Base-by-base conservation (phyloP, 64 coral and sea anemone species). In the Pocillopora damicornis region DNA sequence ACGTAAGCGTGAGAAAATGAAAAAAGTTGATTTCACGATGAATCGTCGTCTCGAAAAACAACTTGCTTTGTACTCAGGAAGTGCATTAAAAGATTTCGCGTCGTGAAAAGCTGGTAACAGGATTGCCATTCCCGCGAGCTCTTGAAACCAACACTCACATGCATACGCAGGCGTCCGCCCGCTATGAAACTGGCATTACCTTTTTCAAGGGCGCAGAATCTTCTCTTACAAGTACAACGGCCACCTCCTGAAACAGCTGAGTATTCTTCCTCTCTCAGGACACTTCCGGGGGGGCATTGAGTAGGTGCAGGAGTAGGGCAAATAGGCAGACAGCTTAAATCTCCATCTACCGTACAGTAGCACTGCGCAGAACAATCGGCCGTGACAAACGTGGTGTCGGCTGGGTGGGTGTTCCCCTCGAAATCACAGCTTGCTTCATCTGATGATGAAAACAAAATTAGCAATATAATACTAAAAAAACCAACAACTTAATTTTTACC, bases 221-320 rank as follows among this genome's bases (percentile, higher is more conserved):
- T 74, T 66, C 72, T 76, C 25, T 57, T 86, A 62, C 90, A 92
- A 58, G 68, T 80, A 30, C 90, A 92, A 25, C 45, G 64, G n/a
- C 12, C 71, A 17, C 73, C 80, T 60, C 60, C 74, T 73, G 83
- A 67, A 38, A 64, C 63, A 61, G 35, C 62, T 12, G 81, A 45
- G 13, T 69, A 25, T 18, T 87, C 59, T 30, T 80, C 63, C 13
- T 75, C 74, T n/a, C 35, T 56, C 75, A 87, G 62, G 73, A 20
- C 30, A 26, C 58, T 76, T 34, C 90, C 90, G 35, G 86, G 74
- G 7, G 90, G 82, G n/a, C 90, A 92, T 22, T 60, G 11, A 7
- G 16, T 15, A 1, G 25, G 25, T 76, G 58, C 5, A 13, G 74
- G 30, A 30, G 30, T 61, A 13, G 16, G 76, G 69, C 90, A 92